These are phyloP conservation scores for Rotaria magnacalcarata DNA, from an alignment of 2,888 invertebrate species.

Conservation along the genomic window DNA sequence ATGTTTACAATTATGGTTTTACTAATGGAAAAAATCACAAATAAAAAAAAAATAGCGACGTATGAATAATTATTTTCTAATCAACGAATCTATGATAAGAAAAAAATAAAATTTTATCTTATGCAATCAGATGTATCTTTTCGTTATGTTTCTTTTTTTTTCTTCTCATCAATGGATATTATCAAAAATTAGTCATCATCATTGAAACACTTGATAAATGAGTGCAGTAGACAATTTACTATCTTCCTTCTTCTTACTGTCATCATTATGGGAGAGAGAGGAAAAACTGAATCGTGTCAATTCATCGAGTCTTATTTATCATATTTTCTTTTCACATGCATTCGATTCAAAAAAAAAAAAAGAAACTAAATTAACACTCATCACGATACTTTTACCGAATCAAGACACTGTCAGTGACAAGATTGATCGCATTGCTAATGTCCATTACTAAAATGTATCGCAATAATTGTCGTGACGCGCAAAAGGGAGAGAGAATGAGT, in stretches of 20 bases:
- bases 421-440: slow-evolving; percentile 15
- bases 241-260: background rate
- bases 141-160: background rate
- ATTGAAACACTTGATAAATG: background rate
- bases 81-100: background rate
- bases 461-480: background rate
- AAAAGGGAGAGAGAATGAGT: background rate
- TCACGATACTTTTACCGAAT: background rate
- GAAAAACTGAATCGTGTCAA: background rate
- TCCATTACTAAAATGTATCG: background rate
- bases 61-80: background rate
- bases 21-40: background rate
- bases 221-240: background rate
- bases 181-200: background rate
- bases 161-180: background rate
- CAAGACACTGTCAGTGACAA: background rate
- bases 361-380: background rate
- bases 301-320: background rate
- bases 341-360: background rate
- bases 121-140: background rate
- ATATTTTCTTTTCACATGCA: background rate
- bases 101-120: background rate
- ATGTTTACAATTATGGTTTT: background rate
- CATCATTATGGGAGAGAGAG: background rate
- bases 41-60: background rate